Base-by-base conservation (phyloP, 2,888 invertebrate species). In the Maniola hyperantus region DNA sequence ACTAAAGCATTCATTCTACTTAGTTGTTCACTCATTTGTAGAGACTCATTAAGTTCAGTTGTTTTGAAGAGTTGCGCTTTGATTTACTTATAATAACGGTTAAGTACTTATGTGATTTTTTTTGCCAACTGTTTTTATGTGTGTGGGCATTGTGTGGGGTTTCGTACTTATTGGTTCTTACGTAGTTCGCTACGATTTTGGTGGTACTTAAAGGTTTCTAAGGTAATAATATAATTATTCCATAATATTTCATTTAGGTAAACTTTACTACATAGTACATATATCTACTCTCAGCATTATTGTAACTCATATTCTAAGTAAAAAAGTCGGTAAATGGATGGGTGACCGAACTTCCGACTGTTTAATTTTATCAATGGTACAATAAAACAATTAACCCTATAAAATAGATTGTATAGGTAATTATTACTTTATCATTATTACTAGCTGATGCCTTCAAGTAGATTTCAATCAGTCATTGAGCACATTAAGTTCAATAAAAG, bases 1-100 rank as follows among this genome's bases (percentile, higher is more conserved):
- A 72, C 73, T 72, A 74, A 79, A 76, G 58, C 44, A 60, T 61
- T 33, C 15, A 42, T 50, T 33, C 66, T 66, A 26, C 57, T 73
- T 63, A 59, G 70, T 65, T 67, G 66, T 64, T 34, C 73, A 76
- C 71, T 74, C 63, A 59, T 72, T 68, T 69, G 66, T 60, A 48
- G 57, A 36, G 58, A 58, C 61, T 71, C 71, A 65, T 66, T 69
- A 68, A 51, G 68, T 70, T 65, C 62, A 69, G 74, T 72, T 74
- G 75, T 68, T 68, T 69, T 20, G n/a, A 13, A 60, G 36, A 18
- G 4, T 51, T 18, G n/a, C n/a, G 7, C n/a, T 39, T 53, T 11
- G 20, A 34, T 42, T 62, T 26, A n/a, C 15, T 26, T 26, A 26
- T n/a, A n/a, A n/a, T n/a, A n/a, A n/a, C n/a, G n/a, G n/a, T 4